These are phyloP conservation scores for Trissoscelio sp. DNA, from an alignment of 2,888 invertebrate genomes.

Conservation along the genomic window DNA sequence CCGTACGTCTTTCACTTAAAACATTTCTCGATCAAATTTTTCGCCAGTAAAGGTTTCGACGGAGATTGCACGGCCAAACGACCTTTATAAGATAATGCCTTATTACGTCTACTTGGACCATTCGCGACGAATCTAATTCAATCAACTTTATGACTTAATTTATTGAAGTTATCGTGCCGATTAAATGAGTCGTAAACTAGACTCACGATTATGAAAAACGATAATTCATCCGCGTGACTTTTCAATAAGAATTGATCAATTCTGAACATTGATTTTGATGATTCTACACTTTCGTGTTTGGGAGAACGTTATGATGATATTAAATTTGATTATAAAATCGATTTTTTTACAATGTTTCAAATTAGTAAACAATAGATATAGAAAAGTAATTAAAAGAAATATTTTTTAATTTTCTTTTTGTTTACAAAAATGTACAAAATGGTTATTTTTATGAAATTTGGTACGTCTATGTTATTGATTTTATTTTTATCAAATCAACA, in stretches of 20 bases:
- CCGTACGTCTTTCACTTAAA: slow-evolving; percentile 14
- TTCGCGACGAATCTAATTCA: neutral
- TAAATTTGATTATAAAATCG: no score
- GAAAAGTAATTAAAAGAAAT: no score
- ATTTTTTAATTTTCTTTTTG: no score
- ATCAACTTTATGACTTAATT: neutral
- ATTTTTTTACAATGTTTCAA: no score
- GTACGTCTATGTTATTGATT: no score
- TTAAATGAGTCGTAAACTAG: neutral
- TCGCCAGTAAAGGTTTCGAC: slow-evolving; percentile 6
- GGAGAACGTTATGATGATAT: neutral
- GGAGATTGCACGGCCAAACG: neutral
- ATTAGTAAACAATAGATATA: no score
- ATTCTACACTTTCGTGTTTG: neutral
- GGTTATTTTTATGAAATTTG: no score
- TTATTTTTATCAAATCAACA: no score
- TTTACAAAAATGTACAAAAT: no score
- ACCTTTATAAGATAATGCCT: neutral
- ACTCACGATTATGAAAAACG: neutral
- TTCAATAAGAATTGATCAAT: neutral
- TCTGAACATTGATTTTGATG: neutral
- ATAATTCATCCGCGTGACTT: neutral
- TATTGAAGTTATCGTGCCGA: neutral
- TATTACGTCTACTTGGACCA: neutral
- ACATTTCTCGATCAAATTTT: slow-evolving; percentile 10